Conservation (phyloP, 1,140 invertebrate genomes). For the Philotrypesis tridentata region DNA sequence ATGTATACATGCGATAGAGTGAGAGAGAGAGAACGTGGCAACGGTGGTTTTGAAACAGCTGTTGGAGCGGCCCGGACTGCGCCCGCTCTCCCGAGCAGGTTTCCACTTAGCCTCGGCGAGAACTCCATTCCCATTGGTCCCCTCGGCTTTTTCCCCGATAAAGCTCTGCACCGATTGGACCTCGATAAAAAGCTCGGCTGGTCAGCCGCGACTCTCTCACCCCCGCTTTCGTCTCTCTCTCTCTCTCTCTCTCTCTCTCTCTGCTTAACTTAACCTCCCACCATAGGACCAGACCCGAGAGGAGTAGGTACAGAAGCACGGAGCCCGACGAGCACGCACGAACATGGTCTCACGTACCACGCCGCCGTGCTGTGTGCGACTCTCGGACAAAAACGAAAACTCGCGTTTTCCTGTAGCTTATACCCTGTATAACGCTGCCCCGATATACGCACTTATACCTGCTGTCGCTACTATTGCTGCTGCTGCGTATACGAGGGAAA, state of each 20-base stretch:
- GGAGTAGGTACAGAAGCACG: too few relatives aligned
- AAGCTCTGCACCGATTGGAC: constrained; percentile 10
- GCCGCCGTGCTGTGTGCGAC: too few relatives aligned
- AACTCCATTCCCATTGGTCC: not conserved
- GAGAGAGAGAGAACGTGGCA: constrained; percentile 37
- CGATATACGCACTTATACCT: too few relatives aligned
- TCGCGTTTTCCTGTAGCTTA: not conserved
- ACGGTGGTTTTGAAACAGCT: constrained; percentile 48
- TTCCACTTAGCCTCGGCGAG: constrained; percentile 28
- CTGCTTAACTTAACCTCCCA: not conserved
- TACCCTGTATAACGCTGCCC: not conserved
- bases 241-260: not conserved
- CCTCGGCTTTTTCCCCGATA: not conserved
- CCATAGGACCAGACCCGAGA: not conserved
- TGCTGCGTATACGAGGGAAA: not conserved
- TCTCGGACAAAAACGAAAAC: not conserved
- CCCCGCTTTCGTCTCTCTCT: not conserved
- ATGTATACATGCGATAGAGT: not conserved
- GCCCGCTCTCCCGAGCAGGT: constrained; percentile 9
- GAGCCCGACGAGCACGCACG: not conserved
- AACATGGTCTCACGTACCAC: not conserved
- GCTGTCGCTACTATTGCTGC: too few relatives aligned
- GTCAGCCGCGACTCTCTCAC: not conserved
- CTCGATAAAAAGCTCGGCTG: constrained; percentile 31
- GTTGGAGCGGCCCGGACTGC: constrained; percentile 16